Conservation (phyloP, 2,113 vertebrate species). For the Pogona vitticeps region DNA sequence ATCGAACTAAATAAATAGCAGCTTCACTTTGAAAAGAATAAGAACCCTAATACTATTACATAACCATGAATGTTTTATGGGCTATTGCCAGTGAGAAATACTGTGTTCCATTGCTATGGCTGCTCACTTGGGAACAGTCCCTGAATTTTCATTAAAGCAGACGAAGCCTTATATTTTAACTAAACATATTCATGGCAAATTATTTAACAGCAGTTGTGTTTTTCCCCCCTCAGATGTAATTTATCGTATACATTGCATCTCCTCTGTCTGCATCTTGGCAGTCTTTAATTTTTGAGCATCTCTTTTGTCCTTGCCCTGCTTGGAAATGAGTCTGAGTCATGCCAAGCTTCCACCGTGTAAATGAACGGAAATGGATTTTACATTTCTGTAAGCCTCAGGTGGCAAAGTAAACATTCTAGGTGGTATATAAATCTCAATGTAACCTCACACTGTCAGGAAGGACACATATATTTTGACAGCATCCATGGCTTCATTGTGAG, state of each 20-base stretch:
- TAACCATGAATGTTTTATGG: constrained; percentile 45
- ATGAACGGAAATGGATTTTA: constrained; percentile 17
- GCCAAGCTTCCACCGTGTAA: constrained; percentile 8
- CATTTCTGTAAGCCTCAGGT: constrained; percentile 6
- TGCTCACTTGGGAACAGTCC: constrained; percentile 27
- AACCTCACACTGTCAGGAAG: neutral
- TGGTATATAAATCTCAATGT: neutral
- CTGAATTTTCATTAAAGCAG: constrained; percentile 43
- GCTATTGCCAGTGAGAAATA: constrained; percentile 36
- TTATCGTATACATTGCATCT: constrained; percentile 10
- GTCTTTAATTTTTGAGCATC: constrained; percentile 36
- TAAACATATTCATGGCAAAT: constrained; percentile 41
- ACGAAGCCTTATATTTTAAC: constrained; percentile 40
- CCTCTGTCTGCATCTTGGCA: neutral
- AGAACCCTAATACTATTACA: constrained; percentile 38
- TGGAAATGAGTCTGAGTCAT: neutral
- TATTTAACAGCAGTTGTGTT: constrained; percentile 31
- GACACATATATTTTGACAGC: constrained; percentile 1
- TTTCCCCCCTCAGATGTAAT: neutral
- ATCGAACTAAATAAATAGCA: constrained; percentile 48
- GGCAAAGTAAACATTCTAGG: constrained; percentile 19
- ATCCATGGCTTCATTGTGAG: neutral
- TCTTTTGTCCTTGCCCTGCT: constrained; percentile 6
- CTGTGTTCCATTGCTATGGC: constrained; percentile 1
- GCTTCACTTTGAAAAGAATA: constrained; percentile 39